phyloP scores from a whole-genome alignment of 2,113 vertebrate species.

The Agelaius phoeniceus region DNA sequence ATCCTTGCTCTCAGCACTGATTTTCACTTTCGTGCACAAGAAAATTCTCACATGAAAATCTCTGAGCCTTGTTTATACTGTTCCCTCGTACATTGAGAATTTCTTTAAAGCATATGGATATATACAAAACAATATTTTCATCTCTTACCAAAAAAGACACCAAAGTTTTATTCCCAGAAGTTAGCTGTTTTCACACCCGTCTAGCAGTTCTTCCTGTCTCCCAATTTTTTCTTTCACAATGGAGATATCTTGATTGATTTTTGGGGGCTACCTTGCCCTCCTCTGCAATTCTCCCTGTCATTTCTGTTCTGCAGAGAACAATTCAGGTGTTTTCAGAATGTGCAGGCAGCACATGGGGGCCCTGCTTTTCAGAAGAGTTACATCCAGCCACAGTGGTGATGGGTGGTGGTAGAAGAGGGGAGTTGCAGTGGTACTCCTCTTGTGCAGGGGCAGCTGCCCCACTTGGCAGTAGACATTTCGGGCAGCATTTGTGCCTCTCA shows the following conservation, averaged over 20 bases:
- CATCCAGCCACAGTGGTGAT: rapidly evolving
- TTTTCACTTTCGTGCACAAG: background rate
- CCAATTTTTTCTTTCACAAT: background rate
- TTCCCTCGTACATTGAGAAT: background rate
- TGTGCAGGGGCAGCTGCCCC: background rate
- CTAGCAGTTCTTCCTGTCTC: background rate
- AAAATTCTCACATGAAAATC: background rate
- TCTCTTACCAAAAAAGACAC: background rate
- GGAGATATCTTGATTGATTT: background rate
- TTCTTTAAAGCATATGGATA: background rate
- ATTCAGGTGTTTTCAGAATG: background rate
- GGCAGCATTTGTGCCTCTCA: background rate
- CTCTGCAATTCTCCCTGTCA: background rate
- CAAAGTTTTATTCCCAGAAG: background rate
- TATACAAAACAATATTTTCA: background rate
- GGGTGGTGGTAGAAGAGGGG: background rate
- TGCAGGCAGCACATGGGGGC: background rate
- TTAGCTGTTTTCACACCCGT: background rate
- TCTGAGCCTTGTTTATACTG: background rate
- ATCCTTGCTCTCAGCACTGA: background rate
- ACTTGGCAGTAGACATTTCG: background rate
- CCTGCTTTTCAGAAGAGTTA: background rate
- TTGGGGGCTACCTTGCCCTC: background rate
- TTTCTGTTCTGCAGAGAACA: background rate
- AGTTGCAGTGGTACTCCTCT: background rate